These are phyloP conservation scores for Drosophila triauraria DNA, from an alignment of 1,140 invertebrate genomes.

Conservation along the genomic window DNA sequence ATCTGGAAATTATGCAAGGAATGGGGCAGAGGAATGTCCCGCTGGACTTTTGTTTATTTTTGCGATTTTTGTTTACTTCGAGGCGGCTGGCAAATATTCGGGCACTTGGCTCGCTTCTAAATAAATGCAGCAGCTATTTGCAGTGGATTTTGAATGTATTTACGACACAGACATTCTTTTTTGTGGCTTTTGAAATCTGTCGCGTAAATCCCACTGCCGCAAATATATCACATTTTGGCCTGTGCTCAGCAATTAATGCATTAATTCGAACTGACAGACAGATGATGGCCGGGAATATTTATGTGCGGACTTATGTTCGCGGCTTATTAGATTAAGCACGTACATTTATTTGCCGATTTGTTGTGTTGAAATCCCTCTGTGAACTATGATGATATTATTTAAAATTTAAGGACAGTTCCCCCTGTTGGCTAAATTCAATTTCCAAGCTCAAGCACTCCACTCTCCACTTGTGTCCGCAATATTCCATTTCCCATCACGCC, in stretches of 20 bases:
- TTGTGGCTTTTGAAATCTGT: slow-evolving; percentile 17
- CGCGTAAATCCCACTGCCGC: slow-evolving; percentile 23
- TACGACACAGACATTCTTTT: slow-evolving; percentile 35
- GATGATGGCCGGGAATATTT: slow-evolving; percentile 54
- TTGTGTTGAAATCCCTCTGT: not conserved
- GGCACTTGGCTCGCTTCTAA: slow-evolving; percentile 60
- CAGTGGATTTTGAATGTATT: slow-evolving; percentile 27
- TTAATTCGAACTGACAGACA: slow-evolving; percentile 65
- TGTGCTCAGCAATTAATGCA: slow-evolving; percentile 58
- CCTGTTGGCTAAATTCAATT: slow-evolving; percentile 39
- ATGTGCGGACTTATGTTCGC: slow-evolving; percentile 54
- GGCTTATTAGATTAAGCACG: slow-evolving; percentile 48
- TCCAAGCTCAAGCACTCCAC: slow-evolving; percentile 14
- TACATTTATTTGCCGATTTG: slow-evolving; percentile 25
- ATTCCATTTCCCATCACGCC: slow-evolving; percentile 41
- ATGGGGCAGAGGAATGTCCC: not conserved
- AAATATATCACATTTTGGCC: slow-evolving; percentile 25
- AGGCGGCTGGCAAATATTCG: slow-evolving; percentile 55
- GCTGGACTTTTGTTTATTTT: slow-evolving; percentile 40
- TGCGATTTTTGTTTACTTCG: slow-evolving; percentile 59
- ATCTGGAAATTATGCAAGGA: slow-evolving; percentile 61
- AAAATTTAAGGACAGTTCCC: not conserved
- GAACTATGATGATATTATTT: not conserved
- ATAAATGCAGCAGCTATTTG: slow-evolving; percentile 12
- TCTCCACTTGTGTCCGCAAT: slow-evolving; percentile 36